Evolutionary conservation across 1,140 invertebrate species (phyloP), one percentile per base, ranked within the genome.

Genomic region (Brachionus rubens): DNA sequence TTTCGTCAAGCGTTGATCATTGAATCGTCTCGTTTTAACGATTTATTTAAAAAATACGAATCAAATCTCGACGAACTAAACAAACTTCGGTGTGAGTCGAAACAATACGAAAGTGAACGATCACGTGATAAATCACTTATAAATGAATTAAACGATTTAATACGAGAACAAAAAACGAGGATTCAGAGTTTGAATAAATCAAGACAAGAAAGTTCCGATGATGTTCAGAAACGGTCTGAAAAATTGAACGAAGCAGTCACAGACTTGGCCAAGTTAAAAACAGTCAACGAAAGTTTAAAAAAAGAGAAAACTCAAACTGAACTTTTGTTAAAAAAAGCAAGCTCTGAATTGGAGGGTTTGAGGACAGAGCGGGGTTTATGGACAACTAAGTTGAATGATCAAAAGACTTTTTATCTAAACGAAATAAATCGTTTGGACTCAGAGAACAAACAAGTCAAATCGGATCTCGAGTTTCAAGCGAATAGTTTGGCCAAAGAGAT

Each of bases 81-180:
- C 19, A 19, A 33, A 19, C 33, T 41, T 7, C 6, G 28, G 10
- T 26, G 24, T 16, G 43, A 72, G 14, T 72, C 40, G 19, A 54
- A 72, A 16, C 43, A 40, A 28, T 72, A 52, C 33, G 47, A 72
- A 1, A 12, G 21, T 12, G 40, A 54, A n/a, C 24, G 28, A 14
- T 52, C 46, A 24, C 30, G 68, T 21, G 40, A 54, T 40, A 72
- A 50, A 21, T 28, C 46, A 16, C 24, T 72, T 7, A 50, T 72
- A 50, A 72, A 72, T 7, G 68, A 72, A 43, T 26, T 72, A 40
- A 72, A 72, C 41, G 68, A 52, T 19, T 54, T 72, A 28, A 72
- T 72, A n/a, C 30, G 40, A 19, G 68, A 72, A 12, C 68, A 72
- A 72, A 72, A 72, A 40, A 36, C 43, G 12, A 46, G 43, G 7